Percentiles rank a stretch among this genome's conserved stretches.
Conservation (phyloP, 2,797 vertebrate species). For the Gouania willdenowi region DNA sequence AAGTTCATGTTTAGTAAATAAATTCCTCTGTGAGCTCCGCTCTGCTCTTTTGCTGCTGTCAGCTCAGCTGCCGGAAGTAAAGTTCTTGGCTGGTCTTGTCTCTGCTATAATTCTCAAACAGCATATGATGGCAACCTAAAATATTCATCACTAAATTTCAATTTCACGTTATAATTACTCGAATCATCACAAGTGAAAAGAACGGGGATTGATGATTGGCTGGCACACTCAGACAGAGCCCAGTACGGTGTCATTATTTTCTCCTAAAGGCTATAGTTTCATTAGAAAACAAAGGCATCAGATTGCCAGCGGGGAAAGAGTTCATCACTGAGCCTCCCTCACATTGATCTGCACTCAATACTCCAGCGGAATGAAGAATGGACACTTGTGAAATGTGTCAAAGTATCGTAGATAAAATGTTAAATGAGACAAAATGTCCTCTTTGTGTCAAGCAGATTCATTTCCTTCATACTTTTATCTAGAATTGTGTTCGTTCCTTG, state of each 20-base stretch:
- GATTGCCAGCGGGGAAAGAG: constrained; percentile 28
- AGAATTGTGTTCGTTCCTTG: not conserved
- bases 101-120: no score
- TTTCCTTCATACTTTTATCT: not conserved
- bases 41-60: no score
- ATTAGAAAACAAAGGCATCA: constrained; percentile 50
- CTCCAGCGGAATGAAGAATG: constrained; percentile 22
- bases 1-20: no score
- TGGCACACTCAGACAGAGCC: constrained; percentile 9
- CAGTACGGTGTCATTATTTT: constrained; percentile 26
- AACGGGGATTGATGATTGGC: no score
- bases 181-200: no score
- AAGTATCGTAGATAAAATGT: constrained; percentile 1
- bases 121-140: no score
- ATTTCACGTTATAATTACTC: no score
- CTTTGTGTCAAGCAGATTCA: not conserved
- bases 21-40: no score
- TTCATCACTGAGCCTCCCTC: constrained; percentile 42
- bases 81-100: no score
- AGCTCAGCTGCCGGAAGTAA: no score
- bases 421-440: not conserved
- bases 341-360: constrained; percentile 37
- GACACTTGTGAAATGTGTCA: constrained; percentile 3
- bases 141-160: no score
- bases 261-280: constrained; percentile 35